A percentile compares a stretch with the other conserved stretches of the same genome.
phyloP scores from a whole-genome alignment of 92 coral and sea anemone species.

The Zoanthus gigantus region DNA sequence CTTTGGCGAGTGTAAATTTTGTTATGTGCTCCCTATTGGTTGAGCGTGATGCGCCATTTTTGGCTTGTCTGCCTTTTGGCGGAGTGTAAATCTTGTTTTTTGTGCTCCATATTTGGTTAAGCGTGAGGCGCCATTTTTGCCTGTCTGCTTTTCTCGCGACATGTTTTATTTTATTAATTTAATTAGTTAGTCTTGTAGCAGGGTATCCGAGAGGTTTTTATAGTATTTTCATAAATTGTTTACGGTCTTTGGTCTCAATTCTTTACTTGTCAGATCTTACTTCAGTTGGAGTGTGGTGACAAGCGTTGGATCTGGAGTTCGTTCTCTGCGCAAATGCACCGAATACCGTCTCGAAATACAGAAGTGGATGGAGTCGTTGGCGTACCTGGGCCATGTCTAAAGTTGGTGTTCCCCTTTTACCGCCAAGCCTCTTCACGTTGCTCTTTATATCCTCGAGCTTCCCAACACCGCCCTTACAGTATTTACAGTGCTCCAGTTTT shows the following conservation, averaged over 20 bases:
- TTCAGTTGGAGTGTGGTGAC: not conserved
- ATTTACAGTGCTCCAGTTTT: too few species aligned
- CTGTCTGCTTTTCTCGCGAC: not conserved
- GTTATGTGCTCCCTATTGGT: not conserved
- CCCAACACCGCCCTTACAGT: not conserved
- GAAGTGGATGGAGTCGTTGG: not conserved
- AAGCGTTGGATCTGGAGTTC: conserved; percentile 3
- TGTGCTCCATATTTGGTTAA: not conserved
- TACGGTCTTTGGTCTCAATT: not conserved
- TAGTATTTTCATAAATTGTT: too few species aligned
- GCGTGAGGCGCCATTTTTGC: conserved; percentile 2
- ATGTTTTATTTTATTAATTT: too few species aligned
- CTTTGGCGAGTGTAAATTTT: not conserved
- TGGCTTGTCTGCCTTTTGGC: not conserved
- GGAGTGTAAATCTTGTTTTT: too few species aligned
- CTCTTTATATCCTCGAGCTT: not conserved
- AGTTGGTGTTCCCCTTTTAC: not conserved
- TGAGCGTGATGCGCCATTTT: not conserved
- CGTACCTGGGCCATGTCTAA: not conserved
- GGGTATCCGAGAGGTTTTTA: not conserved
- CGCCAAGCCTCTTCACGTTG: not conserved
- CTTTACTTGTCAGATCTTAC: not conserved
- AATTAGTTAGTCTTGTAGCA: not conserved
- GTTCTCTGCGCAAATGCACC: too few species aligned
- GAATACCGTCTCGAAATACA: too few species aligned